phyloP scores from a whole-genome alignment of 2,888 invertebrate species.

The Lithophane semibrunnea region DNA sequence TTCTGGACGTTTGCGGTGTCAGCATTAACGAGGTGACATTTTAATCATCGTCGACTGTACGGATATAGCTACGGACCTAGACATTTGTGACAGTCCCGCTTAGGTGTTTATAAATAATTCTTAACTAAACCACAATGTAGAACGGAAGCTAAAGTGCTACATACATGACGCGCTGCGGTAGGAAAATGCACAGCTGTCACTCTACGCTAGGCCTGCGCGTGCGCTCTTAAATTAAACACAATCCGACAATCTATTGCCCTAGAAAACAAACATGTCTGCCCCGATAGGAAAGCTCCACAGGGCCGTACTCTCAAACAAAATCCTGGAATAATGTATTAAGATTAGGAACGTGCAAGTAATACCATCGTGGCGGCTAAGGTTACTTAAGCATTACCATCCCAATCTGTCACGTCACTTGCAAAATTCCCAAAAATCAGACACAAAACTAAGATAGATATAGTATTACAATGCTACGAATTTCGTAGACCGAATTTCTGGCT shows the following conservation, averaged over 20 bases:
- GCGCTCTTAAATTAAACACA: constrained; percentile 81
- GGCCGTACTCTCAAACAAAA: constrained; percentile 36
- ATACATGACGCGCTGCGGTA: constrained; percentile 60
- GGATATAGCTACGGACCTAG: background rate
- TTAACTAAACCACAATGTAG: constrained; percentile 32
- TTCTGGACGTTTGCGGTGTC: constrained; percentile 55
- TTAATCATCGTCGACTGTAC: constrained; percentile 45
- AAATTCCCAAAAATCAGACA: constrained; percentile 22
- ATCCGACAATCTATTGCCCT: constrained; percentile 79
- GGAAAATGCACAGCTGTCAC: constrained; percentile 69
- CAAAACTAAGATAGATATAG: constrained; percentile 47
- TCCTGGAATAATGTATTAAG: background rate
- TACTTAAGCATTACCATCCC: background rate
- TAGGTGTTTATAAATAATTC: constrained; percentile 20
- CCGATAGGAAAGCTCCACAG: constrained; percentile 47
- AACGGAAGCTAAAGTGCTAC: constrained; percentile 56
- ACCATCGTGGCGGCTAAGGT: too few relatives aligned
- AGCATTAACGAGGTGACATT: constrained; percentile 50
- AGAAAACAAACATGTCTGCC: constrained; percentile 82
- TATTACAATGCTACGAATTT: constrained; percentile 58
- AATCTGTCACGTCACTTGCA: constrained; percentile 10
- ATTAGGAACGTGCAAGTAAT: background rate
- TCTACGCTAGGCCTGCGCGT: constrained; percentile 63
- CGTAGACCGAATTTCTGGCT: constrained; percentile 53
- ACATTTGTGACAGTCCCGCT: constrained; percentile 18